Conservation (phyloP, 2,113 vertebrate genomes). For the Dromaius novaehollandiae region DNA sequence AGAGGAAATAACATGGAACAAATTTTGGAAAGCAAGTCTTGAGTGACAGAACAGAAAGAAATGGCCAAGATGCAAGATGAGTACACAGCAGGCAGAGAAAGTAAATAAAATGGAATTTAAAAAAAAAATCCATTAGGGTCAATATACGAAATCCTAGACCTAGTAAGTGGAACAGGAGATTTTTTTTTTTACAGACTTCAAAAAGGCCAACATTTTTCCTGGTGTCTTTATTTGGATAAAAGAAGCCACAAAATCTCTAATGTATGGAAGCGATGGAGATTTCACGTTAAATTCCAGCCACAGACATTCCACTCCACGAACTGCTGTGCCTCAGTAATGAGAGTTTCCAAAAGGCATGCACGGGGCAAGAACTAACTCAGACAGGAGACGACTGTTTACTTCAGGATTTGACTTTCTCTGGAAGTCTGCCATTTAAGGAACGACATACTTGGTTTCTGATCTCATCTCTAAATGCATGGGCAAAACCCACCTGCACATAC, state of each 20-base stretch:
- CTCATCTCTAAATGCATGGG: not conserved
- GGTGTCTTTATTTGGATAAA: not conserved
- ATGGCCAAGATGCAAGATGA: not conserved
- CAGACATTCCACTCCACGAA: not conserved
- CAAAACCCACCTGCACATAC: not conserved
- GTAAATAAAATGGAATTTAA: not conserved
- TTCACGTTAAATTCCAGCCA: not conserved
- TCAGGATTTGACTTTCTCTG: not conserved
- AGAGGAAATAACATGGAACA: not conserved
- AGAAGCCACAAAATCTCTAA: not conserved
- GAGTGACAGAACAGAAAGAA: constrained; percentile 19
- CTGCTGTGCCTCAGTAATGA: not conserved
- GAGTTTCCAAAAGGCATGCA: not conserved
- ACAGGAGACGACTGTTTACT: not conserved
- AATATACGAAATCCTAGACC: not conserved
- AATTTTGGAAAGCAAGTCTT: not conserved
- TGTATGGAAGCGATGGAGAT: not conserved
- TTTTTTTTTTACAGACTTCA: not conserved
- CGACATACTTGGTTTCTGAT: not conserved
- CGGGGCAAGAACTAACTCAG: constrained; percentile 6
- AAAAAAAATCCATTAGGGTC: not conserved
- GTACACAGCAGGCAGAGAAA: not conserved
- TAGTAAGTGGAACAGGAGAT: not conserved
- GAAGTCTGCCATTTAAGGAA: not conserved
- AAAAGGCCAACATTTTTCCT: not conserved